Base-by-base conservation (phyloP, 2,113 vertebrate genomes). In the Mormyrus lacerda region DNA sequence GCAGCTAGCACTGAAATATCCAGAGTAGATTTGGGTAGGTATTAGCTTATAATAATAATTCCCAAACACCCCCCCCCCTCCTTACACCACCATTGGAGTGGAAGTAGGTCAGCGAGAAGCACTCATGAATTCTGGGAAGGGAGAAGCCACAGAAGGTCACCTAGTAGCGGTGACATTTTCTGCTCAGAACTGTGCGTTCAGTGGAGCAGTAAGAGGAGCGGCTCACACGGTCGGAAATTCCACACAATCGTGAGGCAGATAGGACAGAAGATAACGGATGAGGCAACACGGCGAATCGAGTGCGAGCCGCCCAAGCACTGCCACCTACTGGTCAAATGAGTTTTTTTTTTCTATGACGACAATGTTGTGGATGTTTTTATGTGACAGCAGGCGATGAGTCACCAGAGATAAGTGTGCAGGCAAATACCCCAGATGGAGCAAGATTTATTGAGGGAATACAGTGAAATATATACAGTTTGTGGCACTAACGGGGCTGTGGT, bases 281-380 rank as follows among this genome's bases (percentile, higher is more conserved):
- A 69, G 87, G 55, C 61, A 0, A 27, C 9, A 3, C 58, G 11
- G n/a, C 42, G 3, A 58, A 48, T 50, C 4, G 21, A 5, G 44
- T 42, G 82, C 61, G 15, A 53, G 48, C n/a, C 13, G 8, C 27
- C 39, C 76, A 24, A n/a, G 17, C 85, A 39, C 82, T 89, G 87
- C 89, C 58, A 89, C 84, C 90, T 90, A 85, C 87, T 91, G 91
- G 87, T 83, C 76, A 79, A 21, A 5, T 0, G 1, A 35, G 47
- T 45, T 8, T 51, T 47, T 55, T 31, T 44, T 4, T 48, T 51
- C 39, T 42, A 15, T 82, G 6, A 45, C 1, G 5, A 21, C 79
- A 47, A 42, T 47, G 7, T 2, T n/a, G 7, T 24, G 39, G 31
- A 45, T 83, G 17, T n/a, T 42, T 24, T 83, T 82, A 42, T 39